These are phyloP conservation scores for Hypsopygia costalis DNA, from an alignment of 2,888 invertebrate species.

Conservation along the genomic window DNA sequence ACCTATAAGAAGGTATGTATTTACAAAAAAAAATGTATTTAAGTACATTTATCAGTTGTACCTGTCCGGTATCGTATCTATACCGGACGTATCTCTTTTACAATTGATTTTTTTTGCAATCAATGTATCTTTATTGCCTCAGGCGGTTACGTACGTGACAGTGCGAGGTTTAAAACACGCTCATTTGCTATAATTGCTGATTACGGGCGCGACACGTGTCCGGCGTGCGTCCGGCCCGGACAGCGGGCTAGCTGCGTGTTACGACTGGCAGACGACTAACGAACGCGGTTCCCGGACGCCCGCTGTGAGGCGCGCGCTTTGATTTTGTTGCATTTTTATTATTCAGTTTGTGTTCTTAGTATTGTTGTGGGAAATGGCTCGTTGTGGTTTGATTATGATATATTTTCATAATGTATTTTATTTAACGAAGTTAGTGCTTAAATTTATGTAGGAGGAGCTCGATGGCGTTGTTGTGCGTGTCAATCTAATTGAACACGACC, in stretches of 20 bases:
- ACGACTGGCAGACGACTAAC: neutral
- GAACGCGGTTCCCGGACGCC: neutral
- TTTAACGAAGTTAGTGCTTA: too few species aligned
- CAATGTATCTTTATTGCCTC: neutral
- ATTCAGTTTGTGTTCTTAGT: neutral
- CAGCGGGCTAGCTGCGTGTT: neutral
- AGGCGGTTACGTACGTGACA: neutral
- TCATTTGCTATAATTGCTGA: slow-evolving; percentile 1
- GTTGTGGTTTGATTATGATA: too few species aligned
- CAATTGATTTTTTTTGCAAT: neutral
- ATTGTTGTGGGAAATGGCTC: too few species aligned
- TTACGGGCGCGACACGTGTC: neutral
- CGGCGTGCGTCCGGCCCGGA: neutral
- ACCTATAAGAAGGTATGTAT: too few species aligned
- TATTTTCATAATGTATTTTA: too few species aligned
- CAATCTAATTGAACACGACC: too few species aligned
- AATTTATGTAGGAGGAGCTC: too few species aligned
- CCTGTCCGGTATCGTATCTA: too few species aligned
- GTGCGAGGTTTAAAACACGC: neutral
- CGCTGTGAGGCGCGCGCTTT: neutral
- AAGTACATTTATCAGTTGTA: too few species aligned
- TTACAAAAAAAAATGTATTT: too few species aligned
- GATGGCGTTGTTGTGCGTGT: too few species aligned
- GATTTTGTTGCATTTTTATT: neutral
- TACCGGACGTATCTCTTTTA: too few species aligned